A percentile compares a stretch with the other conserved stretches of the same genome.
Conservation (phyloP, 2,797 vertebrate genomes). For the Crocidura indochinensis region DNA sequence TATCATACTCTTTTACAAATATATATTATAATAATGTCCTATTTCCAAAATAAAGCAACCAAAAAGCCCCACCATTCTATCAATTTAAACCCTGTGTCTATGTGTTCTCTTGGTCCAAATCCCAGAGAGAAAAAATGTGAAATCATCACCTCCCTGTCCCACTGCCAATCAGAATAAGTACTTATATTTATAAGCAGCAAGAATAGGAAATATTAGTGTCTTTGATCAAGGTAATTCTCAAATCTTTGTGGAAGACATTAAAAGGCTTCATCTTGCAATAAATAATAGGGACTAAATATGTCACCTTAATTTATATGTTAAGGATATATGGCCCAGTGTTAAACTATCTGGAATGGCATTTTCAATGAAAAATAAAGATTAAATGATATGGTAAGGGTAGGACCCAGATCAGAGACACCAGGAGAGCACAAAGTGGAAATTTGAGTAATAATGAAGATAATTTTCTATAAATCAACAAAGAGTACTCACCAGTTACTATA, state of each 20-base stretch:
- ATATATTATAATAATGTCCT: not conserved
- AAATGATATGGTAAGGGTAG: not conserved
- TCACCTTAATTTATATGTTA: not conserved
- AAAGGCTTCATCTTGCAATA: not conserved
- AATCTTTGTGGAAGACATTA: not conserved
- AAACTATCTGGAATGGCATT: not conserved
- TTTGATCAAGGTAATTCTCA: not conserved
- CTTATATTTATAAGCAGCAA: not conserved
- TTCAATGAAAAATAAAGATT: constrained; percentile 6
- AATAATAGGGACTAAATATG: not conserved
- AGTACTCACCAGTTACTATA: not conserved
- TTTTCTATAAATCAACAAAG: not conserved
- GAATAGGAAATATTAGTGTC: not conserved
- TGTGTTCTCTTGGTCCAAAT: not conserved
- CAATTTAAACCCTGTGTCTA: not conserved
- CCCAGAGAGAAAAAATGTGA: not conserved
- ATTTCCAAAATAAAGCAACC: not conserved
- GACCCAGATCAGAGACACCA: not conserved
- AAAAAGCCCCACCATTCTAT: not conserved
- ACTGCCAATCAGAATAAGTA: not conserved
- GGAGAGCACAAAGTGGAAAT: not conserved
- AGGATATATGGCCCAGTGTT: not conserved
- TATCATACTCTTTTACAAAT: not conserved
- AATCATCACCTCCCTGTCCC: not conserved
- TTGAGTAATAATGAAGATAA: not conserved